Evolutionary conservation across 2,888 invertebrate species (phyloP), one percentile per base, ranked within the genome.

Genomic region (Lepidocyrtoides sp.): DNA sequence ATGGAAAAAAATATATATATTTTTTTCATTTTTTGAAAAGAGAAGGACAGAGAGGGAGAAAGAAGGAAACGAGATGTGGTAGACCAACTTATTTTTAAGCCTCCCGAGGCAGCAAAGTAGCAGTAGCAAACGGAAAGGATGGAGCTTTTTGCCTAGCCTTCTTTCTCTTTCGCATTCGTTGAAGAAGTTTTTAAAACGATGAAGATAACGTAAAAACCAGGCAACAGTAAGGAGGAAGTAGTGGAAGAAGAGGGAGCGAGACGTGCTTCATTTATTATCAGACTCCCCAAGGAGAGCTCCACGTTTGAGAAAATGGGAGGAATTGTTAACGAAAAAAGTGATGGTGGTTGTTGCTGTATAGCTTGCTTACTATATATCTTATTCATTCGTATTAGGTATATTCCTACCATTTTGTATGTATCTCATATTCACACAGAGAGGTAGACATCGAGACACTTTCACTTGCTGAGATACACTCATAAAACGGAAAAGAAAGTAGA

Each of bases 201-300:
- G 60, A 20, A 79, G 79, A 79, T 79, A 44, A 23, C 23, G 75
- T 48, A 26, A 75, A 75, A 75, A 48, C 48, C 48, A 75, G 75
- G 44, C 2, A 0, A 48, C 48, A 20, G 36, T 1, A 32, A 23
- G 69, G 17, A 51, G 36, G 29, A 69, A 75, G 48, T 2, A 48
- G 66, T 44, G 69, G 63, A 41, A 63, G 17, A 77, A 48, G 88
- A 66, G 36, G 79, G 32, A 88, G 88, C 88, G 88, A 88, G 88
- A 88, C 88, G 88, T 88, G 88, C 81, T 88, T 88, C 88, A 88
- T 88, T 88, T 88, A 88, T 88, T 88, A 88, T 88, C 81, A 88
- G 88, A 72, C 88, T 88, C 88, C 88, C 88, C 57, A 88, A 88
- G 88, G 88, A 88, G 88, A 88, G 69, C 81, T 88, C 79, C 14